Evolutionary conservation across 2,797 vertebrate genomes (phyloP).

Genomic region (Streptopelia turtur): DNA sequence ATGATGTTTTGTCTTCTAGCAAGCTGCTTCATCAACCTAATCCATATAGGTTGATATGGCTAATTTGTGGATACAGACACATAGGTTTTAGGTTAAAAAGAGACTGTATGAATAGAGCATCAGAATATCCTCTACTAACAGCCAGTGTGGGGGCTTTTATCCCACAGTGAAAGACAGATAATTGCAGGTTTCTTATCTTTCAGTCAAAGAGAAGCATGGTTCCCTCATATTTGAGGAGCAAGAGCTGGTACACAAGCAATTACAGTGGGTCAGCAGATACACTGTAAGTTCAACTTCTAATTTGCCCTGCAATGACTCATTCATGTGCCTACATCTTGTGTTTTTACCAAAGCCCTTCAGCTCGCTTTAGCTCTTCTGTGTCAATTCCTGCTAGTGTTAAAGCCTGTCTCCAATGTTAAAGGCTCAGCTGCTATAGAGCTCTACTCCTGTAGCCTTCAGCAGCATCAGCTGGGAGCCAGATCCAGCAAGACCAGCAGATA

Average conservation of each 20-base stretch:
- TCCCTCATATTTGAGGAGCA: neutral
- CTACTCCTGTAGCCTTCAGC: neutral
- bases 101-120: neutral
- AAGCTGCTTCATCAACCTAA: neutral
- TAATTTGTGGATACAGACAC: neutral
- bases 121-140: neutral
- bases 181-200: neutral
- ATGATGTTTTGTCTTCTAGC: neutral
- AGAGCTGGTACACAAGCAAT: neutral
- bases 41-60: too few species aligned
- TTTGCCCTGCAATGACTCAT: neutral
- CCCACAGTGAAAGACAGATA: neutral
- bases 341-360: neutral
- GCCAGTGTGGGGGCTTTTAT: neutral
- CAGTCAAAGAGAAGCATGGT: neutral
- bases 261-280: neutral
- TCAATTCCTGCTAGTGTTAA: neutral
- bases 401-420: neutral
- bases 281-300: neutral
- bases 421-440: neutral
- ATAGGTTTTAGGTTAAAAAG: neutral
- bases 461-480: accelerated
- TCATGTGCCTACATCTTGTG: neutral
- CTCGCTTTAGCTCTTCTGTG: neutral
- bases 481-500: neutral